These are phyloP conservation scores for Bembecia ichneumoniformis DNA, from an alignment of 2,888 invertebrate species.

Conservation along the genomic window DNA sequence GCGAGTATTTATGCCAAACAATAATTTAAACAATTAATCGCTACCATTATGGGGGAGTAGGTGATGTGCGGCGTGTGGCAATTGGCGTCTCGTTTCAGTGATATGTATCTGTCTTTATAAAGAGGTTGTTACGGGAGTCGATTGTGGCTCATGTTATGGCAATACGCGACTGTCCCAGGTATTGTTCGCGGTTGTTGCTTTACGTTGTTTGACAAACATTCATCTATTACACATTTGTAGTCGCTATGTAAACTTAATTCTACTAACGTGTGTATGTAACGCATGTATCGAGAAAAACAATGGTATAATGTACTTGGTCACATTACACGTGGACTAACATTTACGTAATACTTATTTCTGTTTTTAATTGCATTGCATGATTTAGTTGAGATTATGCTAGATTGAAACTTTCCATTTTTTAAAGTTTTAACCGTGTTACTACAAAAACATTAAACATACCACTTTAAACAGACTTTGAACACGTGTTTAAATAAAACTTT, in stretches of 20 bases:
- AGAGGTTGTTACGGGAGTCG: conserved; percentile 1
- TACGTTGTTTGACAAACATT: conserved; percentile 61
- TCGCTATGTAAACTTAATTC: conserved; percentile 39
- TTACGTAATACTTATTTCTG: neutral
- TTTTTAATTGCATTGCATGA: neutral
- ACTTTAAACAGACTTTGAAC: no score
- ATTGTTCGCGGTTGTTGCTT: conserved; percentile 60
- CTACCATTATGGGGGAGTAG: no score
- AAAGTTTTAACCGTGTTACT: no score
- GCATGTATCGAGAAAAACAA: neutral
- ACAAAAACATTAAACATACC: no score
- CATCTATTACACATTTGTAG: conserved; percentile 44
- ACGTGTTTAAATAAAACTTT: no score
- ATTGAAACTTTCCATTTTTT: no score
- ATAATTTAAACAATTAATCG: no score
- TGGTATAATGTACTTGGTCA: neutral
- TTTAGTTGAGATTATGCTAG: no score
- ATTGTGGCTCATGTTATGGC: conserved; percentile 45
- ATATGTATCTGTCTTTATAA: neutral
- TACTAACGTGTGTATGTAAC: neutral
- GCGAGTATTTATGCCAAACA: no score
- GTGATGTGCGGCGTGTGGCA: no score
- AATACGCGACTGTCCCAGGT: conserved; percentile 42
- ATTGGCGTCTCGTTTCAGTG: no score
- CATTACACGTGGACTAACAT: neutral